Evolutionary conservation across 2,113 vertebrate genomes (phyloP), one percentile per base, ranked within the genome.

Genomic region (Pseudorectes ferrugineus): DNA sequence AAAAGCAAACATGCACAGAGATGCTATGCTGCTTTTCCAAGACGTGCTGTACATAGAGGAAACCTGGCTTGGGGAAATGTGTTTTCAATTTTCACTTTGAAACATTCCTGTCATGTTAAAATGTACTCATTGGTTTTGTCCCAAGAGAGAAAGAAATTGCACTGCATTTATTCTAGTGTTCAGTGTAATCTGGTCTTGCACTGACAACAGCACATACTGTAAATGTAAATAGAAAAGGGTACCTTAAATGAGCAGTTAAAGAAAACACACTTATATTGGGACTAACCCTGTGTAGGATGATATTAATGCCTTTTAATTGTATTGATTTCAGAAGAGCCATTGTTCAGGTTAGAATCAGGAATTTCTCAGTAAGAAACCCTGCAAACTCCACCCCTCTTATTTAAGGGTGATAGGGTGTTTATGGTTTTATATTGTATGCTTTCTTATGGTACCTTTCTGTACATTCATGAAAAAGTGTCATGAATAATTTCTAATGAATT

Each of bases 81-180:
- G 95, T 86, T 95, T 94, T 91, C 84, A 85, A 17, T 96, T 90
- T 94, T 94, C 79, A 52, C 89, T 94, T 90, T 96, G 81, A 96
- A 92, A 97, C 96, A 97, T 98, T 97, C 94, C 97, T 97, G 5
- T 68, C 15, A 13, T 72, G 63, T 81, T 89, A 54, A 94, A 95
- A 95, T 86, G 79, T 92, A 88, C 89, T 93, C 71, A 43, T 45
- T 92, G 58, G 80, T 92, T 95, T 92, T 94, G 54, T 94, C 92
- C 94, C 93, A 54, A 68, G 95, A 85, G 93, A 96, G 82, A 91
- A 81, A 62, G 91, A 93, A 96, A 95, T 52, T 92, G 81, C 77
- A 70, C 57, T 95, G 79, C 48, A 14, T 81, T 93, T 84, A 49
- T 95, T 70, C 38, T 91, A 61, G 77, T 45, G 33, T 12, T 65